Evolutionary conservation across 2,113 vertebrate species (phyloP), one percentile per base, ranked within the genome.

Genomic region (Pica pica): DNA sequence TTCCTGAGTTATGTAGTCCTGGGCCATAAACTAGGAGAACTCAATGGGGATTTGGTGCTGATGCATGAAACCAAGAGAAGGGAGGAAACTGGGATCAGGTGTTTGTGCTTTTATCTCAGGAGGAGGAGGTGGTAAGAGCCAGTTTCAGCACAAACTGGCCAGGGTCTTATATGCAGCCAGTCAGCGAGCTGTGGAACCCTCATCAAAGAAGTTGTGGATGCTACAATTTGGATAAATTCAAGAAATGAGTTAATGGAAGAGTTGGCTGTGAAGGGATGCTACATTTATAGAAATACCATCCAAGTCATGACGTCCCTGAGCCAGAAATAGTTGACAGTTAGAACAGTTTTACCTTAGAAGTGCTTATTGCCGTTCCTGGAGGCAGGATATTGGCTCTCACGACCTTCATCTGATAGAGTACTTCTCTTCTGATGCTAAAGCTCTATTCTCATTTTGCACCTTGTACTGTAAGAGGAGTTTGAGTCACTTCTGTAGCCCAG

Each of bases 1-100:
- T 31, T 46, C 49, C 20, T 47, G 56, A 42, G 22, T 30, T 69
- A 11, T 1, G 0, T 4, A 9, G 46, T 59, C 6, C 2, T 16
- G 44, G 42, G 35, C 3, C 7, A 10, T 3, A 13, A 33, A 33
- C 28, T 15, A 8, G 19, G 22, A 9, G 31, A 41, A 9, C 4
- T 44, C 10, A 3, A 0, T 13, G 10, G 12, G 60, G 18, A 2
- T 33, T 49, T 70, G 67, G 35, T 83, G 46, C 55, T 64, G 65
- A 6, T 37, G 24, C 19, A 7, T 35, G 41, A 59, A 78, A 55
- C 13, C 24, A 37, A 13, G 20, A 15, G 20, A 42, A 47, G 20
- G 35, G 11, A n/a, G 37, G n/a, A 14, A 27, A 27, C 20, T 12
- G 39, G 31, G 8, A 18, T 67, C 8, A 17, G 16, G n/a, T 33